Evolutionary conservation across 2,797 vertebrate genomes (phyloP).

Genomic region (Cryptoprocta ferox): DNA sequence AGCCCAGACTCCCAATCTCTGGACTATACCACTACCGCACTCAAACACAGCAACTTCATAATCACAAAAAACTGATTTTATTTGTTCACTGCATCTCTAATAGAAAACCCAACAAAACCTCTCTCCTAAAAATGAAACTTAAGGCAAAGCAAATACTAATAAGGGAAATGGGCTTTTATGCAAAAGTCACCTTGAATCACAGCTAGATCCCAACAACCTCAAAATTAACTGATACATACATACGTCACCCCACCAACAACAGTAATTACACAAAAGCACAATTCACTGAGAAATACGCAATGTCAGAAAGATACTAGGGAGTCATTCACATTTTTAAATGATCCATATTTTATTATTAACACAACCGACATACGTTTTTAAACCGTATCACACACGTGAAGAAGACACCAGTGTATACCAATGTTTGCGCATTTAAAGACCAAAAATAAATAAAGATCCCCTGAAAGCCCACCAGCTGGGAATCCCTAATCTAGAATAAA

Average conservation of each 20-base stretch:
- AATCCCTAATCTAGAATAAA: background rate
- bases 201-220: background rate
- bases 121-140: background rate
- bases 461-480: background rate
- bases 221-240: background rate
- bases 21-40: background rate
- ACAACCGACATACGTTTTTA: background rate
- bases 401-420: background rate
- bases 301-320: background rate
- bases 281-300: background rate
- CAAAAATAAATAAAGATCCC: background rate
- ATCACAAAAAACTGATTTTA: background rate
- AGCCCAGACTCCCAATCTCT: background rate
- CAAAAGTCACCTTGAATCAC: background rate
- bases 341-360: background rate
- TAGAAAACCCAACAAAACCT: background rate
- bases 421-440: background rate
- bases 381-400: background rate
- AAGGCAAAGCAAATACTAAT: background rate
- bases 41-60: background rate
- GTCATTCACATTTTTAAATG: background rate
- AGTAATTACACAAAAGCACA: background rate
- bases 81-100: background rate
- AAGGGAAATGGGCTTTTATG: background rate
- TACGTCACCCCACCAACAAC: background rate